These are phyloP conservation scores for Quadroppia sp. DNA, from an alignment of 2,888 invertebrate species.

Conservation along the genomic window DNA sequence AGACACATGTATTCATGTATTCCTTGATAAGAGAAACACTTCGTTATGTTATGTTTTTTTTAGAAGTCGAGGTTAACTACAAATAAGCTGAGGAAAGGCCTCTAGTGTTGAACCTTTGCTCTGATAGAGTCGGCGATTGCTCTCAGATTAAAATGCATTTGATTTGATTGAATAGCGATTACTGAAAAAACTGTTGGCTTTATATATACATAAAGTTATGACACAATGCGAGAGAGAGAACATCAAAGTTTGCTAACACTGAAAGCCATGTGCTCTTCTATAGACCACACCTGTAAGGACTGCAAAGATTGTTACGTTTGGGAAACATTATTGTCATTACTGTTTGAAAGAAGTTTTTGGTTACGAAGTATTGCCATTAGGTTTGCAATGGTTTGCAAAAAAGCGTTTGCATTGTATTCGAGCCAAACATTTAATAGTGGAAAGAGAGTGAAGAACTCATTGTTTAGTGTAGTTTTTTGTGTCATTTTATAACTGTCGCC, in stretches of 20 bases:
- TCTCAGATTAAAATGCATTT: slow-evolving; percentile 7
- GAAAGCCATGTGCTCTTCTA: not conserved
- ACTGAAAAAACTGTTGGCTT: not conserved
- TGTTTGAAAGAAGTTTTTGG: slow-evolving; percentile 18
- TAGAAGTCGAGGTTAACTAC: not conserved
- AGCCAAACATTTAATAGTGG: not conserved
- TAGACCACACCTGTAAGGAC: slow-evolving; percentile 7
- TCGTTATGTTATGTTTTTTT: slow-evolving; percentile 18
- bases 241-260: not conserved
- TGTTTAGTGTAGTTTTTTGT: not conserved
- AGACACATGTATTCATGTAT: slow-evolving; percentile 27
- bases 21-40: slow-evolving; percentile 2
- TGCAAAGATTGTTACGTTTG: slow-evolving; percentile 1
- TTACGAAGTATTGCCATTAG: slow-evolving; percentile 17
- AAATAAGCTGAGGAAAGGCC: not conserved
- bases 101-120: not conserved
- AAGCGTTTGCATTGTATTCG: slow-evolving; percentile 14
- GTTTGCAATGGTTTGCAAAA: not conserved
- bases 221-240: not conserved
- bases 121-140: not conserved
- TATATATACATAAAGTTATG: not conserved
- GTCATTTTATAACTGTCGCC: slow-evolving; percentile 25
- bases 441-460: not conserved
- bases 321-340: not conserved
- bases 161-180: not conserved